Conservation (phyloP, 2,113 vertebrate species). For the Ptilonorhynchus violaceus region DNA sequence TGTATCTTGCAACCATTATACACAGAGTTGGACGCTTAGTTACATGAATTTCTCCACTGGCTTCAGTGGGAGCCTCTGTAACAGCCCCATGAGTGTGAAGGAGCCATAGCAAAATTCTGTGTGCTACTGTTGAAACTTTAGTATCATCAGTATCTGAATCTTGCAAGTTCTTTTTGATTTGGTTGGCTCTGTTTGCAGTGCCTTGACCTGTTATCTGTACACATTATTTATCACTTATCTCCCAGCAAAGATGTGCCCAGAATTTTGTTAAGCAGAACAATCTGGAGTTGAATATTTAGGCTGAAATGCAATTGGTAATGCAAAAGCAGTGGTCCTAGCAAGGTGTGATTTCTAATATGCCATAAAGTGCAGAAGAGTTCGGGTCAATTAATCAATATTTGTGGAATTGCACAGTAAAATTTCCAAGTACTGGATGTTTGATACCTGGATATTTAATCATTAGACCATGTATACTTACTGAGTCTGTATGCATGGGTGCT, state of each 20-base stretch:
- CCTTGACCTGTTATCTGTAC: not conserved
- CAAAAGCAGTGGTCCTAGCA: not conserved
- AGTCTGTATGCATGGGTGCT: fast-evolving
- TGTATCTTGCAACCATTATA: not conserved
- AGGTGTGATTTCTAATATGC: not conserved
- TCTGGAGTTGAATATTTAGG: not conserved
- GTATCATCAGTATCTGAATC: not conserved
- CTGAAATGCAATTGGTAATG: not conserved
- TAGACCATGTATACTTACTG: not conserved
- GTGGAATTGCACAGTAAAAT: conserved; percentile 19
- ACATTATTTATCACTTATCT: not conserved
- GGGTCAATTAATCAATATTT: not conserved
- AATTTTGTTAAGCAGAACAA: not conserved
- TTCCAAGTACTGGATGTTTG: not conserved
- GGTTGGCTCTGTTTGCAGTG: not conserved
- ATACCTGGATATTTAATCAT: not conserved
- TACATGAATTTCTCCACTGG: not conserved
- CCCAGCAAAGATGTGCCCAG: not conserved
- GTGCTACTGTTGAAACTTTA: not conserved
- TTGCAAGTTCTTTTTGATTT: not conserved
- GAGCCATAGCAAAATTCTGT: not conserved
- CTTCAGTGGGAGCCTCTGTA: not conserved
- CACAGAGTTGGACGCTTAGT: not conserved
- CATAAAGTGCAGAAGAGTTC: not conserved
- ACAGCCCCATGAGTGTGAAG: not conserved